A percentile compares a stretch with the other conserved stretches of the same genome.
phyloP scores from a whole-genome alignment of 2,113 vertebrate genomes.

The Microcebus griseorufus region DNA sequence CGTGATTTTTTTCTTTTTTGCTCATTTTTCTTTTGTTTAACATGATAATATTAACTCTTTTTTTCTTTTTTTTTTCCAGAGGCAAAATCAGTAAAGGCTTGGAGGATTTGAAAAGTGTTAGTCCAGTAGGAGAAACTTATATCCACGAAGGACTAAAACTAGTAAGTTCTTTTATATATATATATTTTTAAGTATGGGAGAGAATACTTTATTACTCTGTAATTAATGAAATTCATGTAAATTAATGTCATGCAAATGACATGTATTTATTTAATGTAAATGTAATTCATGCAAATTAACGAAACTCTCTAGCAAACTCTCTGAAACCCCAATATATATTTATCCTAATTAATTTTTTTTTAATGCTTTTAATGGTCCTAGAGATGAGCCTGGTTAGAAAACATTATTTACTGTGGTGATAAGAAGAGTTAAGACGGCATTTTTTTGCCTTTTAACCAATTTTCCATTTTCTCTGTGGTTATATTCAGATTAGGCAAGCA shows the following conservation, averaged over 20 bases:
- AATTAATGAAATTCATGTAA: neutral
- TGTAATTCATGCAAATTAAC: no score
- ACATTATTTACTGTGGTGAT: neutral
- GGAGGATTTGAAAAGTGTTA: conserved; percentile 84
- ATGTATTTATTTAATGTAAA: no score
- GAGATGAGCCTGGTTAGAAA: neutral
- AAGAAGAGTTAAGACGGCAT: neutral
- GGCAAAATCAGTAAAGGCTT: conserved; percentile 89
- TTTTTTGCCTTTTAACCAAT: conserved; percentile 15
- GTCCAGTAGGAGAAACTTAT: conserved; percentile 93
- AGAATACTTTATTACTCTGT: conserved; percentile 16
- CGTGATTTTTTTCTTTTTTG: neutral
- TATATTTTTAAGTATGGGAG: neutral
- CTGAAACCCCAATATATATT: neutral
- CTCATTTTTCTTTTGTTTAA: conserved; percentile 44
- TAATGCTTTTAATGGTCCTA: neutral
- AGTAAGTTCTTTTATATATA: conserved; percentile 81
- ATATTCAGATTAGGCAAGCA: neutral
- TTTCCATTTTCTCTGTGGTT: conserved; percentile 2
- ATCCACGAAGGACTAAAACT: conserved; percentile 94
- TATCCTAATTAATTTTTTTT: neutral
- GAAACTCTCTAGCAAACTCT: neutral
- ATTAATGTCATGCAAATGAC: no score
- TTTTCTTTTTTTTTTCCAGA: conserved; percentile 82
- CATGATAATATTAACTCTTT: conserved; percentile 2